Evolutionary conservation across 1,140 invertebrate species (phyloP).

Genomic region (Procambarus virginalis): DNA sequence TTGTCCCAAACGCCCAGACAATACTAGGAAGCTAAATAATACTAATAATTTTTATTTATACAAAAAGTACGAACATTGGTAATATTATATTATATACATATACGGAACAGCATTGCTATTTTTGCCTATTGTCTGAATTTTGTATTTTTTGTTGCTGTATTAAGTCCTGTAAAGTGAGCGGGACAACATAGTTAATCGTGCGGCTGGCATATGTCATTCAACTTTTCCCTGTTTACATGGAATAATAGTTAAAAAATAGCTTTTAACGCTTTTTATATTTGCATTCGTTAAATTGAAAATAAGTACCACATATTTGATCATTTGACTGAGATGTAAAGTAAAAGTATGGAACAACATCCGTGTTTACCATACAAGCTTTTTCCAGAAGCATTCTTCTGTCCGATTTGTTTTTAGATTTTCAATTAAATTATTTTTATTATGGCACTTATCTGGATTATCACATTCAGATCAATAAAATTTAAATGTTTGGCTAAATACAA

Average conservation of each 20-base stretch:
- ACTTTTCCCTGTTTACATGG: neutral
- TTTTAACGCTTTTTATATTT: neutral
- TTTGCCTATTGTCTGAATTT: neutral
- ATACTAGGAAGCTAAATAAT: too few species aligned
- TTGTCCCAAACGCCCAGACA: too few species aligned
- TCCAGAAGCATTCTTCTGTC: slow-evolving; percentile 37
- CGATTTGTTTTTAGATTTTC: neutral
- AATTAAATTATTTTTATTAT: neutral
- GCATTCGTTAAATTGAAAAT: neutral
- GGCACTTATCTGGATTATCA: neutral
- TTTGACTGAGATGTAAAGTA: neutral
- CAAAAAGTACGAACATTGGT: too few species aligned
- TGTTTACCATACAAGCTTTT: slow-evolving; percentile 41
- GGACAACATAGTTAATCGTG: neutral
- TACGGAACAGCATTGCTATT: too few species aligned
- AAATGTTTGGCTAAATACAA: neutral
- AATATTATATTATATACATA: too few species aligned
- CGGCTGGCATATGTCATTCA: neutral
- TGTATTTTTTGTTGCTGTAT: neutral
- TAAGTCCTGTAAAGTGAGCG: neutral
- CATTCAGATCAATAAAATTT: neutral
- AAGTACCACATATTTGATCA: neutral
- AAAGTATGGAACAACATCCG: neutral
- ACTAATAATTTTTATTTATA: too few species aligned
- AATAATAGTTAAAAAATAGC: neutral